Conservation (phyloP, 2,113 vertebrate genomes). For the Edolisoma coerulescens region DNA sequence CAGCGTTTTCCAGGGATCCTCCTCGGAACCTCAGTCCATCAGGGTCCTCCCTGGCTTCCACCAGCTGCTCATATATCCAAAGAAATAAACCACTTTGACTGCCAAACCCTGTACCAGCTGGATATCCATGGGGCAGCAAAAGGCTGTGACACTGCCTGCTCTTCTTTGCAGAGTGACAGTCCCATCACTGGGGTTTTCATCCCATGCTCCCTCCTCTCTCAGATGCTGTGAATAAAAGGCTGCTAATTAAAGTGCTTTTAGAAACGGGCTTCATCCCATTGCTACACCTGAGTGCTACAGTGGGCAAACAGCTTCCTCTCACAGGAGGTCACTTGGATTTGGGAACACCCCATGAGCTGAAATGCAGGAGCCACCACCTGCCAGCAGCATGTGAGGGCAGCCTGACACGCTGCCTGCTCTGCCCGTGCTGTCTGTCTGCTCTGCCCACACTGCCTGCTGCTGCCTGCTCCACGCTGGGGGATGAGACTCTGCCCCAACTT, state of each 20-base stretch:
- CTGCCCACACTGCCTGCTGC: not conserved
- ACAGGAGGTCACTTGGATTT: not conserved
- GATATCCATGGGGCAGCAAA: not conserved
- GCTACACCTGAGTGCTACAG: not conserved
- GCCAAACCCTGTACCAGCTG: not conserved
- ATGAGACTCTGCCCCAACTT: not conserved
- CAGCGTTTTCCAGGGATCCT: not conserved
- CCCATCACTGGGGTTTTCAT: not conserved
- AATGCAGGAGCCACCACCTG: not conserved
- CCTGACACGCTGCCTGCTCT: not conserved
- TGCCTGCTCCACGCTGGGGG: rapidly evolving
- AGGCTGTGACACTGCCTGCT: not conserved
- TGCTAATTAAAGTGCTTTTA: not conserved
- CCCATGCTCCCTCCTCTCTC: not conserved
- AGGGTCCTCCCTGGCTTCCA: not conserved
- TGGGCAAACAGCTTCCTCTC: not conserved
- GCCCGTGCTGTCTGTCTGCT: not conserved
- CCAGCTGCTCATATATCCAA: rapidly evolving
- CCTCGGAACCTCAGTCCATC: not conserved
- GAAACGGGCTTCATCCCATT: not conserved
- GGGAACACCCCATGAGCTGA: not conserved
- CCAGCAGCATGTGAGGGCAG: not conserved
- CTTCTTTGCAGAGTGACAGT: rapidly evolving
- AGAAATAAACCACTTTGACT: not conserved
- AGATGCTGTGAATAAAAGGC: not conserved